phyloP scores from a whole-genome alignment of 2,888 invertebrate genomes.

The Hirtodrosophila histrioides region DNA sequence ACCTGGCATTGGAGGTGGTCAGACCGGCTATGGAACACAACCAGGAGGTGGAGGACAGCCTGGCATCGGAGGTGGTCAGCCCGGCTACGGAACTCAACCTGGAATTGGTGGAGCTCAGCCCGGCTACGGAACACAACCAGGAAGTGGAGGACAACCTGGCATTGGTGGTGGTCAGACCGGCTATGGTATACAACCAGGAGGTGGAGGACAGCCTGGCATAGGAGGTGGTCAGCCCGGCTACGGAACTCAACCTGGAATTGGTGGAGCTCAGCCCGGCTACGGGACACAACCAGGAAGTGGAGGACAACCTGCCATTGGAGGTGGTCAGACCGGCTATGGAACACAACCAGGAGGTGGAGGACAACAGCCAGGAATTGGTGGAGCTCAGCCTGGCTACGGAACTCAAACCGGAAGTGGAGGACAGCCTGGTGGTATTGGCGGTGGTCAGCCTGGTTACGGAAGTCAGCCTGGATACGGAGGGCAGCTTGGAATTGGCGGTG shows the following conservation, averaged over 20 bases:
- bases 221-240: conserved; percentile 18
- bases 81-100: conserved; percentile 26
- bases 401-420: conserved; percentile 12
- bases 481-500: conserved; percentile 3
- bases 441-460: conserved; percentile 26
- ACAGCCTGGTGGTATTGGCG: conserved; percentile 24
- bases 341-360: conserved; percentile 6
- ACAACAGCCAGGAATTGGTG: conserved; percentile 21
- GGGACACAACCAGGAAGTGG: conserved; percentile 13
- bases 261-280: conserved; percentile 16
- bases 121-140: background rate
- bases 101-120: conserved; percentile 5
- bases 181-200: conserved; percentile 2
- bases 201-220: conserved; percentile 1
- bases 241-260: conserved; percentile 6
- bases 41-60: conserved; percentile 11
- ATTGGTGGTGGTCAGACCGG: conserved; percentile 13
- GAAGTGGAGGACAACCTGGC: conserved; percentile 19
- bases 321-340: conserved; percentile 21
- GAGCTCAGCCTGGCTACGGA: conserved; percentile 19
- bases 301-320: conserved; percentile 18
- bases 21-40: conserved; percentile 19
- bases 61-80: conserved; percentile 19
- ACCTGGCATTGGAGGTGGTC: conserved; percentile 11
- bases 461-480: conserved; percentile 25